Conservation (phyloP, 2,797 vertebrate species). For the Tapera naevia region DNA sequence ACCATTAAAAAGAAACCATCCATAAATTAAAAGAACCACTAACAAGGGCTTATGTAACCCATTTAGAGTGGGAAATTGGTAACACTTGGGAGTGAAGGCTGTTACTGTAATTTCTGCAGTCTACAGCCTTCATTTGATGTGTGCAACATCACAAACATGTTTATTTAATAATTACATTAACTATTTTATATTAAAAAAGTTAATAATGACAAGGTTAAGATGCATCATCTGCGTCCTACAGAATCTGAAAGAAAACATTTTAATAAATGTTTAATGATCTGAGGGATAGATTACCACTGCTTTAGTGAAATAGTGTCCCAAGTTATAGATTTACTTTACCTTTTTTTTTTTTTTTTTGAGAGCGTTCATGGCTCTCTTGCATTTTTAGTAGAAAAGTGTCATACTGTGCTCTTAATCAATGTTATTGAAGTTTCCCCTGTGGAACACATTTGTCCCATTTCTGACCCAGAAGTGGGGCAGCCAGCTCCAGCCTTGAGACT, state of each 20-base stretch:
- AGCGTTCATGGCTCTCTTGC: neutral
- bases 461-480: neutral
- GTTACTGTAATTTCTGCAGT: slow-evolving; percentile 71
- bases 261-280: neutral
- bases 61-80: slow-evolving; percentile 78
- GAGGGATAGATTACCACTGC: neutral
- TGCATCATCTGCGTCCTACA: neutral
- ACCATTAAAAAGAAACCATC: slow-evolving; percentile 69
- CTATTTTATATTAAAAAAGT: neutral
- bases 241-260: neutral
- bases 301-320: neutral
- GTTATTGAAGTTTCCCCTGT: neutral
- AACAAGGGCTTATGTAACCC: slow-evolving; percentile 79
- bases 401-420: neutral
- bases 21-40: slow-evolving; percentile 70
- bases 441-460: neutral
- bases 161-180: slow-evolving; percentile 1
- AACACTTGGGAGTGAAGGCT: slow-evolving; percentile 76
- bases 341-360: neutral
- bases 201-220: neutral
- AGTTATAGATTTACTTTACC: neutral
- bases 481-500: neutral
- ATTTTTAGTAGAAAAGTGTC: neutral
- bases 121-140: slow-evolving; percentile 70
- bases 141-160: slow-evolving; percentile 58